Evolutionary conservation across 2,888 invertebrate species (phyloP), one percentile per base, ranked within the genome.

Genomic region (Macropis europaea): DNA sequence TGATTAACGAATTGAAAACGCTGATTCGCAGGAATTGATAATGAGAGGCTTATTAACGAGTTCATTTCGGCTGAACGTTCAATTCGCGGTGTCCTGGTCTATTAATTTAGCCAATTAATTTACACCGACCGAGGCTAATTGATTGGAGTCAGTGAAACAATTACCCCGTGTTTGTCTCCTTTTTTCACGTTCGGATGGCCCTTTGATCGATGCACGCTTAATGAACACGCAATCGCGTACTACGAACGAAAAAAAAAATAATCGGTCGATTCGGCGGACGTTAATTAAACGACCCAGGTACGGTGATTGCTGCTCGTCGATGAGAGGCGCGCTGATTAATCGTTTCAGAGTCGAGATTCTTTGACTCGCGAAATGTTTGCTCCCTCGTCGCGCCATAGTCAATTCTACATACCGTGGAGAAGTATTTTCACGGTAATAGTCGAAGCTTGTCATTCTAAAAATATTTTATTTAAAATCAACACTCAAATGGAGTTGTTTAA

Each of bases 51-150:
- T 53, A 36, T 43, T 36, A 53, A 42, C 28, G 4, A 7, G 3
- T 22, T 30, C 17, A 17, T 13, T 30, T 7, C n/a, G 47, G 11
- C 6, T 4, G n/a, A 1, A 17, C 38, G 36, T 36, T 48, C 22
- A 19, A 28, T 45, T 30, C 45, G 54, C 2, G 22, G 15, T 22
- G 11, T 11, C 7, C 15, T 38, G 11, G 22, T 32, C 24, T 42
- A 47, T 53, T 54, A 54, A 62, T 68, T n/a, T 54, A 54, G 47
- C 47, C 52, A 34, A 48, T 67, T 54, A 50, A 54, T 54, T 34
- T 4, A 32, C 42, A n/a, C 17, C 13, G 15, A 32, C 38, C 7
- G 45, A 0, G 19, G 32, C 53, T 64, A 57, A 69, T 52, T 22
- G 28, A 52, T 7, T 50, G 17, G 9, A 2, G 26, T 19, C 40